These are phyloP conservation scores for Trididemnum clinides DNA, from an alignment of 23 tunicate genomes.

Conservation along the genomic window DNA sequence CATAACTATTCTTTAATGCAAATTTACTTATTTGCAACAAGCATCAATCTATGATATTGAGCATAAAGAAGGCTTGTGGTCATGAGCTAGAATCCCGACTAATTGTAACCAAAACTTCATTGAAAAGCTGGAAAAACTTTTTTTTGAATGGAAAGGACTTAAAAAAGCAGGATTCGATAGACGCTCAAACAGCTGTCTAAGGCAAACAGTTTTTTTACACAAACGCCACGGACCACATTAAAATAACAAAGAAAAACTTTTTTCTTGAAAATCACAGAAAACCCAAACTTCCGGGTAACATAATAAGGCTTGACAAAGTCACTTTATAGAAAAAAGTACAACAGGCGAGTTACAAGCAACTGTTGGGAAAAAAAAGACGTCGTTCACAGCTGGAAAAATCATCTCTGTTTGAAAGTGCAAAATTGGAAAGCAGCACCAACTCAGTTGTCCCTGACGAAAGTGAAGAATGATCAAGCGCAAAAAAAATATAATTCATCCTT, in stretches of 20 bases:
- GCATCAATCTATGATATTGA: neutral
- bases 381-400: neutral
- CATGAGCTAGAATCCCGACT: neutral
- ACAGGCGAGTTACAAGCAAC: neutral
- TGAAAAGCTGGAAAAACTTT: neutral
- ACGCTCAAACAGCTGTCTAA: too few species aligned
- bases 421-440: neutral
- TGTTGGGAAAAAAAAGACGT: too few species aligned
- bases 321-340: neutral
- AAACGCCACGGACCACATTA: neutral
- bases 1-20: too few species aligned
- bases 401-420: neutral
- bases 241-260: neutral
- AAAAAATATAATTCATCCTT: neutral
- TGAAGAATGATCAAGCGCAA: neutral
- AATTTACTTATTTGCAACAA: too few species aligned
- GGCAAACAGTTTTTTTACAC: neutral
- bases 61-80: neutral
- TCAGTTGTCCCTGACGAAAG: neutral
- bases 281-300: neutral
- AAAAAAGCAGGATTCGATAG: neutral
- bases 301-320: neutral
- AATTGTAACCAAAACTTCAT: neutral
- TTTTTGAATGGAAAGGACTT: neutral
- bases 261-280: constrained; percentile 1